Conservation (phyloP, 2,888 invertebrate species). For the Andrena fulva region DNA sequence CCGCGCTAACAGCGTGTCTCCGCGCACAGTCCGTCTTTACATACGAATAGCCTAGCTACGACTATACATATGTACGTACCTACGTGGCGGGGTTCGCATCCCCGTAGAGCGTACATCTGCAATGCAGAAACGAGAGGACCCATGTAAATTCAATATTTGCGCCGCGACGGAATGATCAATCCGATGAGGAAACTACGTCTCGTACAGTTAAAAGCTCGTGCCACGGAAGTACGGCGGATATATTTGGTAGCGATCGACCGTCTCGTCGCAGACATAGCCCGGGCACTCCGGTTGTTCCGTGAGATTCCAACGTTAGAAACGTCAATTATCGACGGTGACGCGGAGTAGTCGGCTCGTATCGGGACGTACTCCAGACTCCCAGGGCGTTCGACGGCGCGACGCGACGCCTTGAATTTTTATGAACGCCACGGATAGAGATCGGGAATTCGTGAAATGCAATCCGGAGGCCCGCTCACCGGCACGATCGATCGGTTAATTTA, state of each 20-base stretch:
- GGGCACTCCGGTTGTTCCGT: too few species aligned
- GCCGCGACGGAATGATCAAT: constrained; percentile 69
- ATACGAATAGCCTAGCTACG: constrained; percentile 10
- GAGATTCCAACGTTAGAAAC: too few species aligned
- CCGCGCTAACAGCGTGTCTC: constrained; percentile 6
- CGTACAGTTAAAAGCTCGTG: constrained; percentile 58
- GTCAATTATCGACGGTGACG: too few species aligned
- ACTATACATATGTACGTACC: constrained; percentile 35
- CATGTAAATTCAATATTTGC: constrained; percentile 75
- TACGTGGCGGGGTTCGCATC: constrained; percentile 42
- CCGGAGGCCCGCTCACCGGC: background rate
- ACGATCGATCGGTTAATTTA: constrained; percentile 58
- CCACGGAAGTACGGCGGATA: constrained; percentile 13
- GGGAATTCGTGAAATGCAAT: constrained; percentile 4
- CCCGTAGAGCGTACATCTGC: constrained; percentile 66
- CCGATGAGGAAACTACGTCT: constrained; percentile 49
- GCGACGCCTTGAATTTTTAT: constrained; percentile 24
- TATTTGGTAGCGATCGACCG: background rate
- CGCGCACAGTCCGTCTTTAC: background rate
- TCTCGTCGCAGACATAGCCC: too few species aligned
- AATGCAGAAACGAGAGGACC: constrained; percentile 73
- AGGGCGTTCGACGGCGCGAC: too few species aligned
- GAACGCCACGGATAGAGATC: background rate
- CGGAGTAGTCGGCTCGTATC: too few species aligned
- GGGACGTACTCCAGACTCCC: too few species aligned